These are phyloP conservation scores for Arremon brunneinucha DNA, from an alignment of 2,797 vertebrate genomes.

Conservation along the genomic window DNA sequence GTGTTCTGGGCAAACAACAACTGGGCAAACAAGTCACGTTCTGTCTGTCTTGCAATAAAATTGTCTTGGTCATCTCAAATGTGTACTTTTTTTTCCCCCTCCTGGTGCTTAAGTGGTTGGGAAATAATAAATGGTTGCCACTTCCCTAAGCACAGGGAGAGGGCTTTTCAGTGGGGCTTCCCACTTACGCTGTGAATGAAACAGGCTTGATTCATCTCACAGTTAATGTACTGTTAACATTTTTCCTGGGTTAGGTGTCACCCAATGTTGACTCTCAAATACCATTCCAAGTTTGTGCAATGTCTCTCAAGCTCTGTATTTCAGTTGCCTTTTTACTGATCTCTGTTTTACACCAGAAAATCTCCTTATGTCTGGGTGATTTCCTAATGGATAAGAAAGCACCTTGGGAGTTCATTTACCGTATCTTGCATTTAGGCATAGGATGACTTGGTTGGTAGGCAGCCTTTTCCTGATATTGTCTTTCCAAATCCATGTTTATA, in stretches of 20 bases:
- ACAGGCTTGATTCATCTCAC: not conserved
- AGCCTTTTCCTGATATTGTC: not conserved
- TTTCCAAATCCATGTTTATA: not conserved
- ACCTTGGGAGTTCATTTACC: not conserved
- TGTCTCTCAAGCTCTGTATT: not conserved
- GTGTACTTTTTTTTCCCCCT: not conserved
- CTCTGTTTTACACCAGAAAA: not conserved
- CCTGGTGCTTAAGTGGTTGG: not conserved
- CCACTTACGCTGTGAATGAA: not conserved
- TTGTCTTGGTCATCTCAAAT: slow-evolving; percentile 17
- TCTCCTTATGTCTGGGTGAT: not conserved
- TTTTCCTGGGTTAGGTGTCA: slow-evolving; percentile 1
- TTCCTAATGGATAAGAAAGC: slow-evolving; percentile 33
- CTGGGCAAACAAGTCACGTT: slow-evolving; percentile 56
- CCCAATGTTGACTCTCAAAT: not conserved
- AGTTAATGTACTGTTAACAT: not conserved
- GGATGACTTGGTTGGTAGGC: not conserved
- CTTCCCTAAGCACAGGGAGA: not conserved
- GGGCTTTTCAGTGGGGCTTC: slow-evolving; percentile 22
- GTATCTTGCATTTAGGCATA: not conserved
- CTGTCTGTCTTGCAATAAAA: slow-evolving; percentile 43
- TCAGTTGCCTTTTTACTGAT: slow-evolving; percentile 4
- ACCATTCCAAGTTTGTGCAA: not conserved
- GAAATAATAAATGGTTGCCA: not conserved
- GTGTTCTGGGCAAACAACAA: slow-evolving; percentile 49